Evolutionary conservation across 2,888 invertebrate species (phyloP).

Genomic region (Biston stratarius): DNA sequence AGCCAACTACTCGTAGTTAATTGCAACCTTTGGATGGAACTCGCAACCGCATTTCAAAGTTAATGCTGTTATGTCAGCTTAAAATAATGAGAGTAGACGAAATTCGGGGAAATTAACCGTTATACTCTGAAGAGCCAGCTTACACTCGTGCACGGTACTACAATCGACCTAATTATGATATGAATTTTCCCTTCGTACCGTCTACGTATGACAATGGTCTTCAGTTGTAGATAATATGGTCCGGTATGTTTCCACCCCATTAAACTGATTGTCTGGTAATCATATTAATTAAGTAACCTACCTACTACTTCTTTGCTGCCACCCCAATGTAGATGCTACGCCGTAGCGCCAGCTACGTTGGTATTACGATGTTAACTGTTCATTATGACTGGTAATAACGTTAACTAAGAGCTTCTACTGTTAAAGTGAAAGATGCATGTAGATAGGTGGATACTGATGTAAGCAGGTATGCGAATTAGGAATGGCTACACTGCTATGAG

Average conservation of each 20-base stretch:
- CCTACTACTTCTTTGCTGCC: slow-evolving; percentile 20
- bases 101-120: slow-evolving; percentile 55
- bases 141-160: slow-evolving; percentile 1
- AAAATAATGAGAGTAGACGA: slow-evolving; percentile 72
- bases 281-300: slow-evolving; percentile 46
- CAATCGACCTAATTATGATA: slow-evolving; percentile 18
- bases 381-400: slow-evolving; percentile 38
- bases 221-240: slow-evolving; percentile 54
- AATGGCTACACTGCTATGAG: not conserved
- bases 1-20: slow-evolving; percentile 72
- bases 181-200: slow-evolving; percentile 21
- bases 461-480: not conserved
- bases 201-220: slow-evolving; percentile 49
- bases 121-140: slow-evolving; percentile 29
- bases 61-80: slow-evolving; percentile 76
- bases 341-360: slow-evolving; percentile 33
- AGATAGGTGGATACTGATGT: slow-evolving; percentile 20
- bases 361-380: slow-evolving; percentile 35
- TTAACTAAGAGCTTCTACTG: slow-evolving; percentile 39
- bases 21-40: slow-evolving; percentile 80
- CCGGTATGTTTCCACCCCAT: slow-evolving; percentile 59
- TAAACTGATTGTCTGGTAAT: slow-evolving; percentile 64
- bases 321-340: slow-evolving; percentile 32
- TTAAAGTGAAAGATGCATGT: slow-evolving; percentile 10
- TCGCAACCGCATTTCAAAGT: slow-evolving; percentile 79